phyloP scores from a whole-genome alignment of 2,113 vertebrate genomes.

The Phalacrocorax brasilianus region DNA sequence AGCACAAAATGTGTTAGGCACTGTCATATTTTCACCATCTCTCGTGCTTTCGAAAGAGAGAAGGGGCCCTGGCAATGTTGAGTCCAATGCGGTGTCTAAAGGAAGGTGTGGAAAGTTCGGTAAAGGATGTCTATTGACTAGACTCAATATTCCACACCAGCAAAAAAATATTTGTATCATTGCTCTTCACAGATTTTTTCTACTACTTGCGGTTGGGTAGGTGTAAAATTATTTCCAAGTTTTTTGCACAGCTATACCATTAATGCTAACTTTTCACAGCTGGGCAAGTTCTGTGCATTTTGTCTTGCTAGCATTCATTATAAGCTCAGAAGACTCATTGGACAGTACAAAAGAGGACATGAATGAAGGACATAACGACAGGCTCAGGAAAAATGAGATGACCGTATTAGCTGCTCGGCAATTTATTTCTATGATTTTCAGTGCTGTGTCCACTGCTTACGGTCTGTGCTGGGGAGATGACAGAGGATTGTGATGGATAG shows the following conservation, averaged over 20 bases:
- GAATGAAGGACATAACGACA: not conserved
- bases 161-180: not conserved
- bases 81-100: not conserved
- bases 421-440: conserved; percentile 31
- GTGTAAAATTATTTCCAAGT: not conserved
- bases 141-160: not conserved
- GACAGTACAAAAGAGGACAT: not conserved
- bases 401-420: not conserved
- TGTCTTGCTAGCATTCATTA: not conserved
- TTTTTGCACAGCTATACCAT: not conserved
- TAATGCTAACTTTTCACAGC: not conserved
- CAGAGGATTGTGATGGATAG: conserved; percentile 73
- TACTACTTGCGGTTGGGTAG: not conserved
- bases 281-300: not conserved
- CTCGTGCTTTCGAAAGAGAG: not conserved
- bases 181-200: not conserved
- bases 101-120: not conserved
- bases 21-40: not conserved
- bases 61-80: not conserved
- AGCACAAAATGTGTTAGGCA: not conserved
- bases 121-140: not conserved
- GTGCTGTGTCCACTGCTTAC: conserved; percentile 25
- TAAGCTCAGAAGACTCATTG: not conserved
- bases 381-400: not conserved
- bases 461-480: conserved; percentile 56